Conservation (phyloP, 2,888 invertebrate genomes). For the Euplagia quadripunctaria region DNA sequence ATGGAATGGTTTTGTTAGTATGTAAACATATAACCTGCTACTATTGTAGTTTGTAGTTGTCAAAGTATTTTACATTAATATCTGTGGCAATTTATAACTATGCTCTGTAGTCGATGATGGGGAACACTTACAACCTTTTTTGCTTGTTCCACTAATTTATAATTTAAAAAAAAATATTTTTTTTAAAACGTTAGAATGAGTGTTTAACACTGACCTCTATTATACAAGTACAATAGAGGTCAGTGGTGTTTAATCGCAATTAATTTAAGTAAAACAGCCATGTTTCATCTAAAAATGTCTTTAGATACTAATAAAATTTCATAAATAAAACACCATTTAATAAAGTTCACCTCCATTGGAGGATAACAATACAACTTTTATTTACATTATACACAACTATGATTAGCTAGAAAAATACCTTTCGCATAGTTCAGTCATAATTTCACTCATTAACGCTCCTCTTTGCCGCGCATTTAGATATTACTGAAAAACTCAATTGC, state of each 20-base stretch:
- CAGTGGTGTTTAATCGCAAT: too few species aligned
- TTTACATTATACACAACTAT: slow-evolving; percentile 35
- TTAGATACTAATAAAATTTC: slow-evolving; percentile 51
- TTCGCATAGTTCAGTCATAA: slow-evolving; percentile 77
- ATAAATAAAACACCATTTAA: slow-evolving; percentile 48
- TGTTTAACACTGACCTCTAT: too few species aligned
- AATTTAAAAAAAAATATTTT: too few species aligned
- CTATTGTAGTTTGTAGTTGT: slow-evolving; percentile 2
- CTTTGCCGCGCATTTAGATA: background rate
- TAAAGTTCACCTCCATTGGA: slow-evolving; percentile 71
- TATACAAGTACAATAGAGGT: too few species aligned
- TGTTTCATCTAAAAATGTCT: slow-evolving; percentile 41
- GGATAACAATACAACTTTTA: slow-evolving; percentile 67
- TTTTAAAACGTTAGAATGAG: too few species aligned
- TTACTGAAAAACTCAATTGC: background rate
- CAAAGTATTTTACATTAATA: background rate
- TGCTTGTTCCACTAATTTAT: too few species aligned
- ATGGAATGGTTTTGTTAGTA: background rate
- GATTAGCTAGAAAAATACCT: slow-evolving; percentile 75
- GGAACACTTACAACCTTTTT: background rate
- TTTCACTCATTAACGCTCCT: slow-evolving; percentile 33
- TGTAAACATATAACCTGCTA: background rate
- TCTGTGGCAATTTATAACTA: background rate
- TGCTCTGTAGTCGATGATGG: background rate
- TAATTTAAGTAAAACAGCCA: background rate